Conservation (phyloP, 2,797 vertebrate species). For the Brachyrhaphis roseni region DNA sequence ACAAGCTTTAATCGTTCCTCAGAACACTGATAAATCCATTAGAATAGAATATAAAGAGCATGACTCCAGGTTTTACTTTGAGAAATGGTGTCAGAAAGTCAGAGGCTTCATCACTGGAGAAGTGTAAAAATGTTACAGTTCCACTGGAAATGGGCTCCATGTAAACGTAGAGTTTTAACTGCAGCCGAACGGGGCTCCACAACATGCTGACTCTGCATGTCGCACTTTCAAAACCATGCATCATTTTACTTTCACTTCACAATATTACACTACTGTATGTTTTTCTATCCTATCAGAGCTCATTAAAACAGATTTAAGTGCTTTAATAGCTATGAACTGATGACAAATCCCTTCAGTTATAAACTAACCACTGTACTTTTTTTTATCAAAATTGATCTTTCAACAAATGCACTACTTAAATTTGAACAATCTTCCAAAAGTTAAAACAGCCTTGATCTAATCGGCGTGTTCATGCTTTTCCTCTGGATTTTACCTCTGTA, state of each 20-base stretch:
- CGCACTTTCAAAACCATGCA: background rate
- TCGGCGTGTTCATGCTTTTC: background rate
- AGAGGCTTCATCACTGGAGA: too few species aligned
- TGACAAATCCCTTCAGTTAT: background rate
- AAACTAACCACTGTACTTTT: background rate
- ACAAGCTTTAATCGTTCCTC: background rate
- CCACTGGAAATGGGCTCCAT: too few species aligned
- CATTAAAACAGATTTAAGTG: background rate
- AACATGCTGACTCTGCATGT: background rate
- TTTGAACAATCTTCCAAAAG: background rate
- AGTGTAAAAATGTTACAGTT: too few species aligned
- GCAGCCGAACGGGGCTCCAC: background rate
- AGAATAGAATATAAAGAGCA: background rate
- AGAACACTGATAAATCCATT: background rate
- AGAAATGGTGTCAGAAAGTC: too few species aligned
- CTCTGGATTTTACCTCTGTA: background rate
- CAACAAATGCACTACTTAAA: background rate
- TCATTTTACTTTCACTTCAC: background rate
- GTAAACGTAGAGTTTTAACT: background rate
- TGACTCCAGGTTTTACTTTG: background rate
- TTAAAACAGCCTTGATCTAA: background rate
- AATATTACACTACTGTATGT: background rate
- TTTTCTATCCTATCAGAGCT: background rate
- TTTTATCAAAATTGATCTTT: background rate
- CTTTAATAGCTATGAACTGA: background rate